A percentile compares a stretch with the other conserved stretches of the same genome.
Evolutionary conservation across 2,797 vertebrate species (phyloP).

Genomic region (Chaetophractus vellerosus): DNA sequence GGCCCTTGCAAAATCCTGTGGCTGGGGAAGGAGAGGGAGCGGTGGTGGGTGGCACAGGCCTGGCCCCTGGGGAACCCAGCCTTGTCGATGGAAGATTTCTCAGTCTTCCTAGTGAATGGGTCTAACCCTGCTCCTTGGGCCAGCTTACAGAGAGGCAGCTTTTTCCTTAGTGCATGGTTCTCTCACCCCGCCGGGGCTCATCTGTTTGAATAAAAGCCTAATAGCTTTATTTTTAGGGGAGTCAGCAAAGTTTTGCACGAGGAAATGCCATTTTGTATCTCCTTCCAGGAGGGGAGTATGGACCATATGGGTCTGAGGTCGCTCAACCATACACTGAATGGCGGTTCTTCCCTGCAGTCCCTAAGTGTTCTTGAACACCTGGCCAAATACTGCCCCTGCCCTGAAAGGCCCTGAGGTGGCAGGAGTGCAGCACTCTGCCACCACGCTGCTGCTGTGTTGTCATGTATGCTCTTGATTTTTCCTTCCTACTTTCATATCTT

Average conservation of each 20-base stretch:
- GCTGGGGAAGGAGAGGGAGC: not conserved
- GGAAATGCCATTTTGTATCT: constrained; percentile 38
- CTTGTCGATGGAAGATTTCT: not conserved
- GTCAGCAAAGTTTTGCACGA: not conserved
- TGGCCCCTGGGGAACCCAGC: not conserved
- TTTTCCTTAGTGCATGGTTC: not conserved
- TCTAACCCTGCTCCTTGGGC: not conserved
- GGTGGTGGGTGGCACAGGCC: not conserved
- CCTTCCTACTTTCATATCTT: not conserved
- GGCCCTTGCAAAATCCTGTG: not conserved
- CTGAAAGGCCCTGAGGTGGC: not conserved
- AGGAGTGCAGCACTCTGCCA: not conserved
- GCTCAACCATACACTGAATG: not conserved
- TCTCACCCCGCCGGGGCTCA: not conserved
- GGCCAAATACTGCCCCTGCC: not conserved
- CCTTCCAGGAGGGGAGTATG: not conserved
- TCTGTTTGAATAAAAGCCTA: constrained; percentile 24
- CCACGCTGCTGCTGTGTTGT: rapidly evolving
- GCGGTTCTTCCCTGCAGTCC: not conserved
- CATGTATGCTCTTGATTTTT: not conserved
- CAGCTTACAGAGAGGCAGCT: not conserved
- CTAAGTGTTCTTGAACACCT: not conserved
- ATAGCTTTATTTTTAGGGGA: constrained; percentile 18
- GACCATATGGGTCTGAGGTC: not conserved
- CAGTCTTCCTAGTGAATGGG: not conserved